These are phyloP conservation scores for Mercenaria mercenaria DNA, from an alignment of 1,140 invertebrate genomes.

Conservation along the genomic window DNA sequence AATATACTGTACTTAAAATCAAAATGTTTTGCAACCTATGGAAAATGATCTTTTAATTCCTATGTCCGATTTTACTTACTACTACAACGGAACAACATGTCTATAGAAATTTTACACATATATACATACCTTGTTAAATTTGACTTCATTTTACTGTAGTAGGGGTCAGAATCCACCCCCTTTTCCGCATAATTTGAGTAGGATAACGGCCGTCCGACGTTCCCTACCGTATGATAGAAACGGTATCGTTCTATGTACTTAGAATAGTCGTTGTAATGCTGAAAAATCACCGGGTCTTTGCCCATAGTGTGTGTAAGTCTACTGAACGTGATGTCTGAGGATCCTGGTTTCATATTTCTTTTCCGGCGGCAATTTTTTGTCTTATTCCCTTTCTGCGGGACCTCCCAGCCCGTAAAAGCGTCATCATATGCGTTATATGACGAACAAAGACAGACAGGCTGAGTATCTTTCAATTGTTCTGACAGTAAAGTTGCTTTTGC, in stretches of 20 bases:
- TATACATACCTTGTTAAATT: conserved; percentile 32
- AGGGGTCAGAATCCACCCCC: conserved; percentile 21
- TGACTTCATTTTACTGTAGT: conserved; percentile 32
- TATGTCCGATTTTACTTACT: too few relatives aligned
- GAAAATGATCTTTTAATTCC: too few relatives aligned
- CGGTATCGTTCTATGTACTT: conserved; percentile 62
- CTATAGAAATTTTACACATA: too few relatives aligned
- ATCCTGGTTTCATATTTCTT: not conserved
- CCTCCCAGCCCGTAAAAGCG: conserved; percentile 36
- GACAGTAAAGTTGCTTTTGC: not conserved
- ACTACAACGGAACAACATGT: too few relatives aligned
- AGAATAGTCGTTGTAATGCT: conserved; percentile 42
- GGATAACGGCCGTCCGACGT: conserved; percentile 32
- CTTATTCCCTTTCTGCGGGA: not conserved
- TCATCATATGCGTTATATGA: not conserved
- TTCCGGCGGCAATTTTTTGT: not conserved
- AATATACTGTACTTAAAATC: too few relatives aligned
- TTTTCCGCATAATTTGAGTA: conserved; percentile 25
- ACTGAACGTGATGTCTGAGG: conserved; percentile 30
- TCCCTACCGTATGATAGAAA: conserved; percentile 56
- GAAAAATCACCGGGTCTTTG: conserved; percentile 52
- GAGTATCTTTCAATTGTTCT: not conserved
- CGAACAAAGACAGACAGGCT: conserved; percentile 3
- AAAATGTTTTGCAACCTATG: too few relatives aligned
- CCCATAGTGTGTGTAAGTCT: conserved; percentile 28